Percentiles rank a stretch among this genome's conserved stretches.
Conservation (phyloP, 2,888 invertebrate genomes). For the Halictus ligatus region DNA sequence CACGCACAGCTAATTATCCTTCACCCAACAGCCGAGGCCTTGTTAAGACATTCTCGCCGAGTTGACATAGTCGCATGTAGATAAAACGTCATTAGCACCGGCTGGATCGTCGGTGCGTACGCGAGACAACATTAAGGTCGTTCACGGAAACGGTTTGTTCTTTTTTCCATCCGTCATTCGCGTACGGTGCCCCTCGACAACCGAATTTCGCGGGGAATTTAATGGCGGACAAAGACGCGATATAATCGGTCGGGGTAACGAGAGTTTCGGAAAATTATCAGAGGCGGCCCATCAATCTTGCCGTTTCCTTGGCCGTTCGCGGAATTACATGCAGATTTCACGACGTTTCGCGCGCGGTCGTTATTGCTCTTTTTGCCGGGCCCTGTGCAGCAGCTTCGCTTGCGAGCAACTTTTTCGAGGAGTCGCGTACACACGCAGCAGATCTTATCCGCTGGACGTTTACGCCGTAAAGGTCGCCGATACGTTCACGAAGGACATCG, state of each 20-base stretch:
- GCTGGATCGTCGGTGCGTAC: constrained; percentile 17
- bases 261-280: constrained; percentile 64
- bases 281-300: constrained; percentile 52
- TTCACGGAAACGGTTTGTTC: background rate
- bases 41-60: constrained; percentile 62
- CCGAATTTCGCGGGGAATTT: constrained; percentile 6
- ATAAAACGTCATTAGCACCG: constrained; percentile 55
- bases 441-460: constrained; percentile 66
- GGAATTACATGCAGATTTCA: constrained; percentile 72
- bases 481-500: background rate
- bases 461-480: constrained; percentile 40
- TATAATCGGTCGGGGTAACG: background rate
- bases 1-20: constrained; percentile 62
- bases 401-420: constrained; percentile 31
- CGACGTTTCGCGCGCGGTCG: constrained; percentile 46
- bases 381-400: constrained; percentile 37
- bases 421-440: constrained; percentile 32
- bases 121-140: constrained; percentile 7
- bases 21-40: constrained; percentile 61
- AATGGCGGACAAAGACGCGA: constrained; percentile 17
- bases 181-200: background rate
- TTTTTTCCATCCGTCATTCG: background rate
- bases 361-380: constrained; percentile 49
- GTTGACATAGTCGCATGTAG: constrained; percentile 60
- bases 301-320: constrained; percentile 28